Base-by-base conservation (phyloP, 2,113 vertebrate species). In the Tupaia chinensis region DNA sequence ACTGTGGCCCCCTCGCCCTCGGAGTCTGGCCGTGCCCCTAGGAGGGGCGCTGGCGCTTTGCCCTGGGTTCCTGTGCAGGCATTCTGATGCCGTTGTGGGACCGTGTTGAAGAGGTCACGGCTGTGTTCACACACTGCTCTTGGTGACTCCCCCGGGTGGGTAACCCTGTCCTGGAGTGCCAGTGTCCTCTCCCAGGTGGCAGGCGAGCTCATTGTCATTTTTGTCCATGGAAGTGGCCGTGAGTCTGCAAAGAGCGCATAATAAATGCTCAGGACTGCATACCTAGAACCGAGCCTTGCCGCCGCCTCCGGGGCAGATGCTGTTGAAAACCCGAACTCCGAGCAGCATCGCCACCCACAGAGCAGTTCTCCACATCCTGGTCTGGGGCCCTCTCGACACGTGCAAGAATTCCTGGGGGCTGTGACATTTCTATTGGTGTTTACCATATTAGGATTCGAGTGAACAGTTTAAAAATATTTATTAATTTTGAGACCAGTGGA, bases 261-360 rank as follows among this genome's bases (percentile, higher is more conserved):
- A 29, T 5, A 29, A 19, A 32, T 23, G 23, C 0, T 1, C 7
- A 17, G 53, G 12, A 10, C 19, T n/a, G 0, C 9, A 4, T 54
- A 7, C 6, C 63, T n/a, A 3, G 10, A 23, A 27, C 0, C n/a
- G 61, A 20, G 8, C 29, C 10, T 32, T 16, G 17, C 60, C 20
- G 3, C 68, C 44, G 11, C 5, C 25, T 27, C 65, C 16, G 82
- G 65, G 83, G 69, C 66, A 54, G 54, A n/a, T 69, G 53, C 25
- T 0, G 0, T 56, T 68, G 58, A 61, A 22, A 3, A 32, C 44
- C 44, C 44, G 44, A 44, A 44, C 44, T 44, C 44, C 44, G 44
- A 44, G 44, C 44, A 44, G 44, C 44, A 44, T 44, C 44, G 3
- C 44, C 44, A 3, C 44, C 44, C 44, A 44, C 44, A 44, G 44